phyloP scores from a whole-genome alignment of 2,888 invertebrate species.

The Agelastica alni region DNA sequence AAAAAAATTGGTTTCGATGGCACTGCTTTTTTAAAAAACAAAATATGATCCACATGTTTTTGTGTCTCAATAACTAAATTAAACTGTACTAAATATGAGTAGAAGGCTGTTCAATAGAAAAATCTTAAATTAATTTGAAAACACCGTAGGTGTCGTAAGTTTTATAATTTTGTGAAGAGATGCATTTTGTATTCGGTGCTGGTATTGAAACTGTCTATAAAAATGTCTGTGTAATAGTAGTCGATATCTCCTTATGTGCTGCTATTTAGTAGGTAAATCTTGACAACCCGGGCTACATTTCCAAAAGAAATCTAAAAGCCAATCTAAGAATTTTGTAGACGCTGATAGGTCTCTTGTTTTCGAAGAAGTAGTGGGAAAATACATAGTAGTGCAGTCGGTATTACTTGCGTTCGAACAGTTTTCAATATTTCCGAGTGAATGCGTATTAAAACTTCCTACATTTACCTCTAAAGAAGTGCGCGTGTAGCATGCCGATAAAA shows the following conservation, averaged over 20 bases:
- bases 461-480: slow-evolving; percentile 23
- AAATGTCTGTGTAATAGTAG: neutral
- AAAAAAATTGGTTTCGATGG: no score
- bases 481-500: slow-evolving; percentile 4
- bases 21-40: no score
- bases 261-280: slow-evolving; percentile 29
- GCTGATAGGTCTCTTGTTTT: slow-evolving; percentile 10
- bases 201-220: no score
- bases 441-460: slow-evolving; percentile 9
- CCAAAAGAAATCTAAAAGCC: slow-evolving; percentile 35
- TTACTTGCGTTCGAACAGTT: slow-evolving; percentile 13
- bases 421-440: slow-evolving; percentile 13
- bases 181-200: no score
- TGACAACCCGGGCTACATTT: slow-evolving; percentile 38
- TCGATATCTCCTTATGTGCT: neutral
- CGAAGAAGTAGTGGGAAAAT: slow-evolving; percentile 17
- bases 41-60: no score
- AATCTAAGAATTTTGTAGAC: slow-evolving; percentile 32
- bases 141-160: no score
- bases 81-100: no score
- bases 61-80: no score
- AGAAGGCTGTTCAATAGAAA: no score
- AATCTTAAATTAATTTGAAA: no score
- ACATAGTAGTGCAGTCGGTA: slow-evolving; percentile 22
- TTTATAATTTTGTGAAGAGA: no score